Percentiles rank a stretch among this genome's conserved stretches.
These are phyloP conservation scores for Proisotoma minuta DNA, from an alignment of 2,888 invertebrate species.

Conservation along the genomic window DNA sequence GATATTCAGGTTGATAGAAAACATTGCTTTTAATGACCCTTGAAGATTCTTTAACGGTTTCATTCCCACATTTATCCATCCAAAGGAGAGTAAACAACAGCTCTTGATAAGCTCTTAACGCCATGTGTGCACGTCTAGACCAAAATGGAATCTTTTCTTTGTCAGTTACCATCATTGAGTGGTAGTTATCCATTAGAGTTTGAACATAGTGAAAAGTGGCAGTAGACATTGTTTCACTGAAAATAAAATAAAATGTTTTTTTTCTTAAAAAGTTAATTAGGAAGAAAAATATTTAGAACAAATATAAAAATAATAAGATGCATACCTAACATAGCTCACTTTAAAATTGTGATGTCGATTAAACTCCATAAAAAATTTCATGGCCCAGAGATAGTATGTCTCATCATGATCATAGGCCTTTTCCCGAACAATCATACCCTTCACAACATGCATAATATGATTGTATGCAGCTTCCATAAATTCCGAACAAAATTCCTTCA, in stretches of 20 bases:
- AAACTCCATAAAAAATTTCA: slow-evolving; percentile 96
- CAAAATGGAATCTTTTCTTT: slow-evolving; percentile 77
- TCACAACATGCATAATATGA: slow-evolving; percentile 80
- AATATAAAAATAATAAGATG: too few species aligned
- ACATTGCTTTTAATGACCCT: slow-evolving; percentile 84
- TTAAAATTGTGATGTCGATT: slow-evolving; percentile 81
- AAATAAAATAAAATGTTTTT: slow-evolving; percentile 54
- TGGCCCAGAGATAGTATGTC: slow-evolving; percentile 88
- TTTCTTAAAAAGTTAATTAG: too few species aligned
- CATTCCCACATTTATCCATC: slow-evolving; percentile 73
- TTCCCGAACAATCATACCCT: slow-evolving; percentile 56
- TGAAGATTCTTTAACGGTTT: slow-evolving; percentile 69
- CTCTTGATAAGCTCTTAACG: slow-evolving; percentile 72
- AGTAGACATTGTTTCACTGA: slow-evolving; percentile 84
- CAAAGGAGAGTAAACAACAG: slow-evolving; percentile 73
- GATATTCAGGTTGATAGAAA: slow-evolving; percentile 89
- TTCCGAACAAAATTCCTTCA: slow-evolving; percentile 91
- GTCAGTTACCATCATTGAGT: slow-evolving; percentile 76
- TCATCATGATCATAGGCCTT: slow-evolving; percentile 75
- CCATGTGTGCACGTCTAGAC: slow-evolving; percentile 80
- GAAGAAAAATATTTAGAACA: too few species aligned
- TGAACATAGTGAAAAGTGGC: slow-evolving; percentile 91
- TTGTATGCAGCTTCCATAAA: slow-evolving; percentile 91
- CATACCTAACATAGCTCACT: slow-evolving; percentile 75
- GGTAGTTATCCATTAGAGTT: slow-evolving; percentile 79